Evolutionary conservation across 2,888 invertebrate species (phyloP).

Genomic region (Blera fallax): DNA sequence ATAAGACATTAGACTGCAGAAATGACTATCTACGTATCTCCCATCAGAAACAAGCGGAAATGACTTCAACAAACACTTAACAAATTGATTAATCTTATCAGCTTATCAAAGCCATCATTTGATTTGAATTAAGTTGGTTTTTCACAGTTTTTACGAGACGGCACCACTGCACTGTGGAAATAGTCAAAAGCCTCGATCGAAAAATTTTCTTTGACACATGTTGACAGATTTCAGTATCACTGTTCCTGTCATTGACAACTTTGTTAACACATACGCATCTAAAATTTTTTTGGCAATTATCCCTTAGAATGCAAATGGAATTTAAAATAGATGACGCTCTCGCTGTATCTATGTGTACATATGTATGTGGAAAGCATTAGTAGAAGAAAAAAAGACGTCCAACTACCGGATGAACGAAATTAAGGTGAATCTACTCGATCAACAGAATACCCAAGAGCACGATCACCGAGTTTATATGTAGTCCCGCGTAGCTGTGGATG

Average conservation of each 20-base stretch:
- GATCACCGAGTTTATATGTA: slow-evolving; percentile 41
- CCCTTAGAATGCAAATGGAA: slow-evolving; percentile 29
- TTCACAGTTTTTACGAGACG: background rate
- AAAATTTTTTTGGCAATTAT: slow-evolving; percentile 40
- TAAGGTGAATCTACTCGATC: slow-evolving; percentile 59
- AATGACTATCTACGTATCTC: slow-evolving; percentile 22
- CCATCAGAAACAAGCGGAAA: slow-evolving; percentile 42
- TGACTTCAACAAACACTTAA: slow-evolving; percentile 34
- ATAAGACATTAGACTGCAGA: slow-evolving; percentile 11
- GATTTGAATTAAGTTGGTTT: background rate
- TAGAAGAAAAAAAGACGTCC: background rate
- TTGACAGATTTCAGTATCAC: background rate
- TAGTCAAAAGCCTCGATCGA: background rate
- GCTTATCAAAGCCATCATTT: slow-evolving; percentile 19
- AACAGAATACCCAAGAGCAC: slow-evolving; percentile 41
- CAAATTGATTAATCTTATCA: slow-evolving; percentile 34
- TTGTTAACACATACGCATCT: background rate
- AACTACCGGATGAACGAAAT: slow-evolving; percentile 60
- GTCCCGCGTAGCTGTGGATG: background rate
- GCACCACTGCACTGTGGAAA: background rate
- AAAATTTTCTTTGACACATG: background rate
- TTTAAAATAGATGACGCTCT: slow-evolving; percentile 30
- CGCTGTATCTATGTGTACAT: background rate
- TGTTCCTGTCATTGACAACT: background rate
- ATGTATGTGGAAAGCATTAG: too few relatives aligned